Evolutionary conservation across 2,113 vertebrate species (phyloP).

Genomic region (Corythaixoides concolor): DNA sequence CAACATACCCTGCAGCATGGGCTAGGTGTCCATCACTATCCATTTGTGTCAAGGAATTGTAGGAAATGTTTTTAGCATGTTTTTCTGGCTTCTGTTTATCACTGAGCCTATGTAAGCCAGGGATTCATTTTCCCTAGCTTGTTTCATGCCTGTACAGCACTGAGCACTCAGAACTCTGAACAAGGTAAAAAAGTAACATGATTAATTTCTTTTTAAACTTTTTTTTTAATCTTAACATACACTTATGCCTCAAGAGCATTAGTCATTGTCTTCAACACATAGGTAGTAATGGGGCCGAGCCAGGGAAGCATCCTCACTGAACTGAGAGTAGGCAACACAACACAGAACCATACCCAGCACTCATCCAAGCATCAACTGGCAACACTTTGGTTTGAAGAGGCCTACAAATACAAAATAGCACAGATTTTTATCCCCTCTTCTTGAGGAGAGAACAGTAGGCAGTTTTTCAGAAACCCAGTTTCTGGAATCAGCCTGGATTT

Average conservation of each 20-base stretch:
- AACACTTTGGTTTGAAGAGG: neutral
- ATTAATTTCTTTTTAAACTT: fast-evolving
- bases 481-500: neutral
- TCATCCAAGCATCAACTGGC: neutral
- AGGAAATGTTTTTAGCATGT: neutral
- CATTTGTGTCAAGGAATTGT: neutral
- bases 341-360: neutral
- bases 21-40: neutral
- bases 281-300: neutral
- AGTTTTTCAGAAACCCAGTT: neutral
- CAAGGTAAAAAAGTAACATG: neutral
- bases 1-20: neutral
- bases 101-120: neutral
- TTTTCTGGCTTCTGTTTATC: neutral
- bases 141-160: neutral
- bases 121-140: neutral
- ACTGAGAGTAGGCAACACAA: neutral
- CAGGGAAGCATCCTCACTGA: neutral
- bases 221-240: neutral
- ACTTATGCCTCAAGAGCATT: neutral
- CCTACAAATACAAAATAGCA: neutral
- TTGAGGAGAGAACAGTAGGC: neutral
- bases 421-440: neutral
- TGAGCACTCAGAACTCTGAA: neutral
- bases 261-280: neutral